phyloP scores from a whole-genome alignment of 2,113 vertebrate genomes.

The Hydrolagus affinis region DNA sequence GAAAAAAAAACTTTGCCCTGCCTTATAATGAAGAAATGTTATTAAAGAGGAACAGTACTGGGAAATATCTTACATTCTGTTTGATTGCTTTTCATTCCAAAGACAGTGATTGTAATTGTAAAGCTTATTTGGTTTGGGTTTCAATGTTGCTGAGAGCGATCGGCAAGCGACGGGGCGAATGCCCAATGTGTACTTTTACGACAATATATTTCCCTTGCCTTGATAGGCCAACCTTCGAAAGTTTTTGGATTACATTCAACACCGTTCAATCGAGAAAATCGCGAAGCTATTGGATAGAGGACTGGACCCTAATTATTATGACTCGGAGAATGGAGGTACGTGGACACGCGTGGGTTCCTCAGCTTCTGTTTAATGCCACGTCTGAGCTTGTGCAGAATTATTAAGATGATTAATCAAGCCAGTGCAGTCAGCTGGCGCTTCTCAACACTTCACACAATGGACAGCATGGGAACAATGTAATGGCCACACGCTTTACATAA shows the following conservation, averaged over 20 bases:
- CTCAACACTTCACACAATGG: background rate
- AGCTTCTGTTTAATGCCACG: background rate
- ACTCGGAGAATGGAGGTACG: slow-evolving; percentile 80
- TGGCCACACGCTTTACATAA: background rate
- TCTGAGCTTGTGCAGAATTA: background rate
- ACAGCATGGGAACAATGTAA: background rate
- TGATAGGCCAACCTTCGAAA: slow-evolving; percentile 79
- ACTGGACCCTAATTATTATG: slow-evolving; percentile 89
- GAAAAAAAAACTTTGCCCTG: background rate
- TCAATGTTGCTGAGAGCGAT: slow-evolving; percentile 28
- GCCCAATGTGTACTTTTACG: background rate
- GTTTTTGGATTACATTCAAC: slow-evolving; percentile 83
- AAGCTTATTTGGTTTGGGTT: background rate
- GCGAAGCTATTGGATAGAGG: slow-evolving; percentile 81
- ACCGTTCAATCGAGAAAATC: slow-evolving; percentile 76
- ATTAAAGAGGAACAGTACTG: slow-evolving; percentile 36
- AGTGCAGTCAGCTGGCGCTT: background rate
- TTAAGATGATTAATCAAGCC: too few species aligned
- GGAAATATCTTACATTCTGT: slow-evolving; percentile 56
- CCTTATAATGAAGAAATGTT: background rate
- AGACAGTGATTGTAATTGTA: slow-evolving; percentile 31
- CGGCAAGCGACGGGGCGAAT: background rate
- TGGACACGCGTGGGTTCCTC: background rate
- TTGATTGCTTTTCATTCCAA: slow-evolving; percentile 49
- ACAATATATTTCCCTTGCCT: slow-evolving; percentile 32